Base-by-base conservation (phyloP, 2,113 vertebrate species). In the Bos indicus region DNA sequence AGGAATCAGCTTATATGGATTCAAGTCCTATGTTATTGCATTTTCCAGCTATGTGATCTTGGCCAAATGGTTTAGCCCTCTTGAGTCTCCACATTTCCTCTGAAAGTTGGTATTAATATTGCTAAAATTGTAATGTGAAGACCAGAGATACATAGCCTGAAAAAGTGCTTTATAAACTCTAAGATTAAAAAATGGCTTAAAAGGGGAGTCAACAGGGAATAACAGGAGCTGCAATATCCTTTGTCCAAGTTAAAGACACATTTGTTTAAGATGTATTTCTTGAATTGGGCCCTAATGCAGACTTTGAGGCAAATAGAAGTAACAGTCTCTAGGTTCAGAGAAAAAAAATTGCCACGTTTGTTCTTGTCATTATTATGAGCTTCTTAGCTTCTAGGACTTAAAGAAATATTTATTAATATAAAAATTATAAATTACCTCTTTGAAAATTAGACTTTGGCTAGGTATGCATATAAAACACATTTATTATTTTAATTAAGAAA, bases 141-240 rank as follows among this genome's bases (percentile, higher is more conserved):
- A 82, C 83, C 60, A 96, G 60, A 89, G n/a, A 84, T 26, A 59
- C 11, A 80, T 84, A 90, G 90, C 56, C 78, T 43, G 54, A 74
- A 15, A 85, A 82, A 93, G 28, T 88, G 36, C 30, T 88, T 97
- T 96, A 81, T 97, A 85, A 97, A 91, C 60, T 93, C 46, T 43
- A 78, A 96, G 77, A 87, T 90, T 23, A 85, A 97, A 97, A 80
- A 36, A 95, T 26, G 2, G n/a, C 60, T 62, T 56, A 74, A 36
- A 52, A 52, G 62, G 60, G 77, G 13, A 21, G 11, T 67, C 67
- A 94, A 71, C 59, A 48, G 40, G 43, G 88, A 96, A 60, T 71
- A 88, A 77, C 57, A 74, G 26, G 19, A 90, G 6, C 36, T 88
- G 25, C 93, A 82, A 87, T 91, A 52, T 89, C 4, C 28, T 36